Base-by-base conservation (phyloP, 1,140 invertebrate species). In the Tachypleus tridentatus region DNA sequence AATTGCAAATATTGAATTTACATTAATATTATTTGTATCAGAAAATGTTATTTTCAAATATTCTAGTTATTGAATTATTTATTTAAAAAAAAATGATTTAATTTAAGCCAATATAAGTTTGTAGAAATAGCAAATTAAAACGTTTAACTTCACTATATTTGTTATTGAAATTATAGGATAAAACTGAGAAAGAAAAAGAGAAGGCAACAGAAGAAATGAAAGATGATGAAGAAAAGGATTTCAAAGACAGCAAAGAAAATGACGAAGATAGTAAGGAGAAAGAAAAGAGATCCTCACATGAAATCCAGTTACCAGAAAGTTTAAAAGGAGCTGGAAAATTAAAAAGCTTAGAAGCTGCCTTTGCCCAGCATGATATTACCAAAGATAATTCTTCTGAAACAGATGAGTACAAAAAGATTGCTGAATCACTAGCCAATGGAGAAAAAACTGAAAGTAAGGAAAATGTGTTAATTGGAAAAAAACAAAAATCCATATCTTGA, bases 351-450 rank as follows among this genome's bases (percentile, higher is more conserved):
- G 29, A 29, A 29, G 29, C 29, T 29, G 29, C 29, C 29, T 29
- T 29, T 29, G 29, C 29, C 29, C 29, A 29, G 29, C 29, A 29
- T 29, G 29, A 29, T 1, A 29, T 29, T 29, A 29, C 2, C 47
- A 70, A 71, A 53, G 68, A 70, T 5, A 68, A 62, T 58, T 59
- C 69, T 10, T 62, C 75, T 48, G 75, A 77, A 54, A 84, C 87
- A 7, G 90, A 93, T 71, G 88, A 91, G 72, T 91, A 89, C 3
- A 95, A 94, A 74, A 93, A 93, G 77, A 89, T 95, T 71, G 89
- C 94, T 8, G 90, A 94, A 77, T 89, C 86, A 69, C 87, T 87
- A 62, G 84, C 85, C 51, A 84, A 83, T 63, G 88, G 88, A 64
- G 87, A 88, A 69, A 89, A 91, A 75, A 82, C 86, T 76, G 87